Conservation (phyloP, 1,140 invertebrate genomes). For the Daktulosphaira vitifoliae region DNA sequence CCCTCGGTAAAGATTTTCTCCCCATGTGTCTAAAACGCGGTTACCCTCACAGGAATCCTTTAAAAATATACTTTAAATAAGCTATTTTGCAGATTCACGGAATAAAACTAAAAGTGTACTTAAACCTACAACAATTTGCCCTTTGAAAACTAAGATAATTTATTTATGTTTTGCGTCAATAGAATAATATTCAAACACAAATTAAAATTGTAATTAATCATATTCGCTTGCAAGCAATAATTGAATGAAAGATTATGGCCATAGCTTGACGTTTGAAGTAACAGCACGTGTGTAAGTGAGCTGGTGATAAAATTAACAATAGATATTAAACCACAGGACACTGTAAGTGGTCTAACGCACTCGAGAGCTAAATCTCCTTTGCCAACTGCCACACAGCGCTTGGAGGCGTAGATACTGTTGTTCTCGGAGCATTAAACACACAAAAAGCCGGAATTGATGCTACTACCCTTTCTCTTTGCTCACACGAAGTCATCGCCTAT, state of each 20-base stretch:
- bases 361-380: slow-evolving; percentile 11
- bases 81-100: no score
- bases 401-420: slow-evolving; percentile 19
- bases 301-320: no score
- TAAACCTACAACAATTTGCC: no score
- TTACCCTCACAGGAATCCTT: slow-evolving; percentile 11
- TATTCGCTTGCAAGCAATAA: no score
- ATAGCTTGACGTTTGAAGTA: no score
- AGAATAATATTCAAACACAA: no score
- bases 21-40: slow-evolving; percentile 4
- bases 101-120: no score
- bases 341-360: neutral
- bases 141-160: no score
- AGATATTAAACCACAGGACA: neutral
- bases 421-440: slow-evolving; percentile 24
- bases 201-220: no score
- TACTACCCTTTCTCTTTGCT: neutral
- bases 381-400: slow-evolving; percentile 23
- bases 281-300: no score
- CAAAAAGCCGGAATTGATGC: slow-evolving; percentile 4
- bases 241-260: no score
- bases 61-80: slow-evolving; percentile 25
- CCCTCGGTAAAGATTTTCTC: slow-evolving; percentile 5
- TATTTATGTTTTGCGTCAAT: no score
- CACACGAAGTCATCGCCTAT: neutral